Conservation (phyloP, 2,888 invertebrate species). For the Nasonovia ribisnigri region DNA sequence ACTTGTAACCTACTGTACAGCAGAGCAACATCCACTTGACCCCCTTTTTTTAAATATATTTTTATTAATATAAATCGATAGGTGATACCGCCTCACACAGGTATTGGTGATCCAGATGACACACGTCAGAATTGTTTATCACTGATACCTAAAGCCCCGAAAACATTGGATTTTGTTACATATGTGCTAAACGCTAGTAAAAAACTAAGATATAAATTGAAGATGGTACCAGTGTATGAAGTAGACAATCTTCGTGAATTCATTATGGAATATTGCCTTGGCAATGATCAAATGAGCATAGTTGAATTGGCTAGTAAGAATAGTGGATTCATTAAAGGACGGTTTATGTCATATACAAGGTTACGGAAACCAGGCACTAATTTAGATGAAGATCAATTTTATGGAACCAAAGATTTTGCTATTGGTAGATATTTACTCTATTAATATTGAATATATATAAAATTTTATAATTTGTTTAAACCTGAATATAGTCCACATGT, state of each 20-base stretch:
- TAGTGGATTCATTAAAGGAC: constrained; percentile 83
- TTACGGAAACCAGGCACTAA: constrained; percentile 79
- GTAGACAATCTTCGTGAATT: constrained; percentile 84
- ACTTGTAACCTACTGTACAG: too few relatives aligned
- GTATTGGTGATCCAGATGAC: constrained; percentile 83
- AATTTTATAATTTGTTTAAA: not conserved
- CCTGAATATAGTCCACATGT: not conserved
- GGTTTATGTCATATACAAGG: constrained; percentile 78
- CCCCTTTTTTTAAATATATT: not conserved
- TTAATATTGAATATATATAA: not conserved
- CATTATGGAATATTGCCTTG: constrained; percentile 81
- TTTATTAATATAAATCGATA: constrained; percentile 67
- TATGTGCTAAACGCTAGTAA: constrained; percentile 69
- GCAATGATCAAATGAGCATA: constrained; percentile 82
- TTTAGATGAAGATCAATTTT: constrained; percentile 81
- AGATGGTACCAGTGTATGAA: constrained; percentile 82
- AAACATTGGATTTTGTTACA: constrained; percentile 70
- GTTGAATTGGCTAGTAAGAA: constrained; percentile 80
- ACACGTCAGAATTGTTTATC: constrained; percentile 80
- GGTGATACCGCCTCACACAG: constrained; percentile 77
- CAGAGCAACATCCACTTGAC: too few relatives aligned
- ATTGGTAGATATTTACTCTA: constrained; percentile 75
- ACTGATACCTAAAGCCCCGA: constrained; percentile 80
- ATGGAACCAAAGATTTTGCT: constrained; percentile 83
- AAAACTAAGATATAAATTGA: constrained; percentile 81